These are phyloP conservation scores for Microhierax caerulescens DNA, from an alignment of 2,797 vertebrate species.

Conservation along the genomic window DNA sequence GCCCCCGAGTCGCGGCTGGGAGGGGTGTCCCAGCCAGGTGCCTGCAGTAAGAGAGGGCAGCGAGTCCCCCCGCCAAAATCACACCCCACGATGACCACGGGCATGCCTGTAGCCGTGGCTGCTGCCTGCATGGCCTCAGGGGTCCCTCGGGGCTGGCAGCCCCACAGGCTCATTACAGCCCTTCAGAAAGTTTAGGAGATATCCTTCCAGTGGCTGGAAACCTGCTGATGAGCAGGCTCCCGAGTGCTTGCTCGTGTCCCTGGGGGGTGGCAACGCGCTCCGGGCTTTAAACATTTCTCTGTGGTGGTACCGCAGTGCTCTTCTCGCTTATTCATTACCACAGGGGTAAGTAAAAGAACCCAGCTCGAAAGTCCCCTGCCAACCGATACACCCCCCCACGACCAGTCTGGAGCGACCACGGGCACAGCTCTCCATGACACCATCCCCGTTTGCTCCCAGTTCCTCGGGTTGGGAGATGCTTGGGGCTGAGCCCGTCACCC, in stretches of 20 bases:
- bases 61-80: neutral
- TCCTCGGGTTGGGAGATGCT: neutral
- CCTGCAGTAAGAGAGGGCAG: neutral
- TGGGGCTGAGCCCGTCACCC: neutral
- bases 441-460: neutral
- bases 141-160: neutral
- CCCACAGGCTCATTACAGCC: neutral
- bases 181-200: neutral
- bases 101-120: fast-evolving
- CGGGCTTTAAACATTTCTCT: neutral
- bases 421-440: neutral
- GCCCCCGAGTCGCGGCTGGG: fast-evolving
- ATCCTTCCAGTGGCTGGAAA: neutral
- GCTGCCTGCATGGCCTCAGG: neutral
- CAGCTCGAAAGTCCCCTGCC: neutral
- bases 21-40: neutral
- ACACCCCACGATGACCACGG: fast-evolving
- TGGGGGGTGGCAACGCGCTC: fast-evolving
- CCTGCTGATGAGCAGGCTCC: fast-evolving
- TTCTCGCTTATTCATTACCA: neutral
- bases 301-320: neutral
- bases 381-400: neutral
- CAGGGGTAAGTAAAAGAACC: neutral
- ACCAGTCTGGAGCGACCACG: neutral
- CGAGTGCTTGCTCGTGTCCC: fast-evolving